Conservation (phyloP, 1,140 invertebrate genomes). For the Tetramorium alpestre region DNA sequence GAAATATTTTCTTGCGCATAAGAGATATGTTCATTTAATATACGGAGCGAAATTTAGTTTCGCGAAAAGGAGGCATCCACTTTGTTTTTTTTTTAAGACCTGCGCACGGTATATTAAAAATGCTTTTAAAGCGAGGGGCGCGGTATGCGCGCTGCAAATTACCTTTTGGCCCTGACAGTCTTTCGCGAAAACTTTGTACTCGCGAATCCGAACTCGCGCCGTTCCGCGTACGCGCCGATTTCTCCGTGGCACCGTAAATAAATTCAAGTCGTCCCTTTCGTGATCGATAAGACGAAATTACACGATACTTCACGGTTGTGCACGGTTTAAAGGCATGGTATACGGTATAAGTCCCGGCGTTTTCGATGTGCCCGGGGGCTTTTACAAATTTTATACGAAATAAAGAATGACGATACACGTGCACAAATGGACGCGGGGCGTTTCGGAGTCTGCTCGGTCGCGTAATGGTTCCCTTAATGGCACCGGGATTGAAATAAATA, state of each 20-base stretch:
- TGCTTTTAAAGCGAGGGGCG: conserved; percentile 68
- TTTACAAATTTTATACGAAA: conserved; percentile 39
- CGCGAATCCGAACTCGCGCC: conserved; percentile 18
- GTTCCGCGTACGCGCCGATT: conserved; percentile 28
- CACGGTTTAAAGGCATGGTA: conserved; percentile 1
- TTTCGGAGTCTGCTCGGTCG: conserved; percentile 55
- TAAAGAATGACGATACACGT: conserved; percentile 31
- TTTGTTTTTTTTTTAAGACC: conserved; percentile 3
- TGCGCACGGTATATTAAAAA: conserved; percentile 63
- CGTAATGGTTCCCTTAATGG: conserved; percentile 67
- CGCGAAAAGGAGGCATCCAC: conserved; percentile 3
- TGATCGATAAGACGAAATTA: conserved; percentile 61
- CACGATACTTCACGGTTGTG: conserved; percentile 43
- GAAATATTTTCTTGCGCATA: conserved; percentile 8
- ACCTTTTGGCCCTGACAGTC: conserved; percentile 61
- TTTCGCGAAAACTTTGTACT: conserved; percentile 26
- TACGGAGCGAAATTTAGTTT: conserved; percentile 49
- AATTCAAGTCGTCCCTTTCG: conserved; percentile 32
- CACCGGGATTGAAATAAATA: conserved; percentile 69
- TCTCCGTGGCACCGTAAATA: conserved; percentile 36
- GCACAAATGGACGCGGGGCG: neutral
- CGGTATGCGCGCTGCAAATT: conserved; percentile 66
- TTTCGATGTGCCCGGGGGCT: conserved; percentile 18
- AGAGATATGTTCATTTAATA: conserved; percentile 19
- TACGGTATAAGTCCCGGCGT: conserved; percentile 5